These are phyloP conservation scores for Nomada fucata DNA, from an alignment of 2,888 invertebrate species.

Conservation along the genomic window DNA sequence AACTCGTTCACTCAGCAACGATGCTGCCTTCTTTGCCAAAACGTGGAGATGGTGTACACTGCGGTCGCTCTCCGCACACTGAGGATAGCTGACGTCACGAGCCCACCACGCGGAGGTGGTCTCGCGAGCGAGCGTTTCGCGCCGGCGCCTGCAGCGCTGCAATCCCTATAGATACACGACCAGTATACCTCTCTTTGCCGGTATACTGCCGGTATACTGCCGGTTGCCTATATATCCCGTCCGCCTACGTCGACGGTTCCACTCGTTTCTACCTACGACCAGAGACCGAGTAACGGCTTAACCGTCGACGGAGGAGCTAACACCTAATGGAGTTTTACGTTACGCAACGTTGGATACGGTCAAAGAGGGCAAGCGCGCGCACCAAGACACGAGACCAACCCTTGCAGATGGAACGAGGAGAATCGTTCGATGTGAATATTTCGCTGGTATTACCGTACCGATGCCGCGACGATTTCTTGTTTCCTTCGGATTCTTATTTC, in stretches of 20 bases:
- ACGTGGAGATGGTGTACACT: slow-evolving; percentile 81
- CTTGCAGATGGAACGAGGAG: slow-evolving; percentile 1
- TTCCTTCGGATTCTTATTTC: too few relatives aligned
- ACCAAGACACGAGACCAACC: slow-evolving; percentile 49
- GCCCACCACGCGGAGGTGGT: slow-evolving; percentile 83
- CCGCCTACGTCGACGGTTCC: slow-evolving; percentile 55
- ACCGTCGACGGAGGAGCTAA: slow-evolving; percentile 70
- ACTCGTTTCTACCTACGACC: slow-evolving; percentile 64
- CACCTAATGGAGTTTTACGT: slow-evolving; percentile 74
- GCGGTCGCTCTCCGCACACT: slow-evolving; percentile 84
- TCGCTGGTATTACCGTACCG: background rate
- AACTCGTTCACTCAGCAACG: slow-evolving; percentile 67
- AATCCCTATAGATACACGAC: slow-evolving; percentile 71
- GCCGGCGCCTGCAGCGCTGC: slow-evolving; percentile 79
- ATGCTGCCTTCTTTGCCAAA: slow-evolving; percentile 71
- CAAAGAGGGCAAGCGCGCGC: slow-evolving; percentile 59
- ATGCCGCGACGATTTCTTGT: background rate
- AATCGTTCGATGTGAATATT: slow-evolving; percentile 12
- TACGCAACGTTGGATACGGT: slow-evolving; percentile 70
- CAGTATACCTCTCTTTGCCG: slow-evolving; percentile 63
- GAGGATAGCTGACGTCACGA: slow-evolving; percentile 83
- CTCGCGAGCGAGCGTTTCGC: slow-evolving; percentile 79
- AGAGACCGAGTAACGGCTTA: slow-evolving; percentile 68
- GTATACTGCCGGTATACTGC: slow-evolving; percentile 64
- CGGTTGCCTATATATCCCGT: slow-evolving; percentile 53